Evolutionary conservation across 2,113 vertebrate genomes (phyloP).

Genomic region (Vombatus ursinus): DNA sequence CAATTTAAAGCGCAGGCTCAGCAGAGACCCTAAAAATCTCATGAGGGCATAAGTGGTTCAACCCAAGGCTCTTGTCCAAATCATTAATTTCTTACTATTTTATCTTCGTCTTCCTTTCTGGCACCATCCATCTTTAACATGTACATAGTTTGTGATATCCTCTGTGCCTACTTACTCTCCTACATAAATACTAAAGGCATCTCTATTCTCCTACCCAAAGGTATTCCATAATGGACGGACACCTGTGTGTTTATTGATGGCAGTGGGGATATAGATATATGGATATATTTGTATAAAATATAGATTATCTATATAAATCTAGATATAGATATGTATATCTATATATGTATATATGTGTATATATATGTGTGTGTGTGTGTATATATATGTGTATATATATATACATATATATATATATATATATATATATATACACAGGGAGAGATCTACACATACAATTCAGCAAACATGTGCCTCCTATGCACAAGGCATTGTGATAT

Average conservation of each 20-base stretch:
- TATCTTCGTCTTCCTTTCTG: background rate
- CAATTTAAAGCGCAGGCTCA: background rate
- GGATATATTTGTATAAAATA: background rate
- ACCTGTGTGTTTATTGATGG: background rate
- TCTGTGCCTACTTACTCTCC: background rate
- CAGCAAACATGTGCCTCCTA: background rate
- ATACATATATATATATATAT: background rate
- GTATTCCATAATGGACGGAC: background rate
- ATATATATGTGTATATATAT: too few species aligned
- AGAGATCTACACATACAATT: background rate
- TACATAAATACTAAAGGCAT: background rate
- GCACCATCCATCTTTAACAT: background rate
- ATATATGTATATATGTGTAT: background rate
- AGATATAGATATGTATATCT: background rate
- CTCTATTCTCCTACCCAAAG: background rate
- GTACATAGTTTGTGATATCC: background rate
- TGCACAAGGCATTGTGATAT: background rate
- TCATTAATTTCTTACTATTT: background rate
- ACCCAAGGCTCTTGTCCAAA: background rate
- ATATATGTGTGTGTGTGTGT: too few species aligned
- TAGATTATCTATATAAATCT: too few species aligned
- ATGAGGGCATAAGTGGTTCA: background rate
- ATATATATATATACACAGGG: background rate
- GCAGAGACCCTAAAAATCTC: background rate
- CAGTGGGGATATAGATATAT: background rate